Evolutionary conservation across 2,797 vertebrate species (phyloP).

Genomic region (Tenualosa ilisha): DNA sequence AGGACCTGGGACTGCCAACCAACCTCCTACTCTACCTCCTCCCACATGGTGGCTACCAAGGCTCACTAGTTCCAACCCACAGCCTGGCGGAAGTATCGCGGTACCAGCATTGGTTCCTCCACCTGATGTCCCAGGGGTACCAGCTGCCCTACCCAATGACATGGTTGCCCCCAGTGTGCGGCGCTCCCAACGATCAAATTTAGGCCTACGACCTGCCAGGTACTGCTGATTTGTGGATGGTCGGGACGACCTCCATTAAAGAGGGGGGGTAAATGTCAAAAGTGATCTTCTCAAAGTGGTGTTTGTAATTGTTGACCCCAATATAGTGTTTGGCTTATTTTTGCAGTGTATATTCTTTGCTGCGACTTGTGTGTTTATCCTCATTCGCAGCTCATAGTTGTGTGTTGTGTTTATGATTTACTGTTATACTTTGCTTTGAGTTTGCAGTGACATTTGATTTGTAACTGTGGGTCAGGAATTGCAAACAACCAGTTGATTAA

Average conservation of each 20-base stretch:
- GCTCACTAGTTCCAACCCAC: no score
- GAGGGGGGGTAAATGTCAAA: slow-evolving; percentile 6
- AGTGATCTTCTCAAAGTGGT: no score
- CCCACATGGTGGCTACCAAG: neutral
- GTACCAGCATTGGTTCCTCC: neutral
- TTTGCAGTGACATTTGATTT: no score
- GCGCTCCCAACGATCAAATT: neutral
- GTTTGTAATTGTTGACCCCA: no score
- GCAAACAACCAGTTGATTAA: no score
- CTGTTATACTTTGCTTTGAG: no score
- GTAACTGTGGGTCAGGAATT: no score
- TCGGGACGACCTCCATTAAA: slow-evolving; percentile 11
- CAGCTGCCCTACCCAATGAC: neutral
- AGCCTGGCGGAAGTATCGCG: neutral
- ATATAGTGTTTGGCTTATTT: no score
- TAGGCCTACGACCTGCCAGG: neutral
- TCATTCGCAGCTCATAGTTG: no score
- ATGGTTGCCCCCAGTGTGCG: neutral
- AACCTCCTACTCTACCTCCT: neutral
- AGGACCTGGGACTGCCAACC: neutral
- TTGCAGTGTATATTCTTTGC: no score
- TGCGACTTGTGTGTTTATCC: no score
- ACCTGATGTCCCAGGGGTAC: neutral
- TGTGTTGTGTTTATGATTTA: no score
- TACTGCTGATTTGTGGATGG: neutral